Conservation (phyloP, 2,797 vertebrate genomes). For the Columba guinea region DNA sequence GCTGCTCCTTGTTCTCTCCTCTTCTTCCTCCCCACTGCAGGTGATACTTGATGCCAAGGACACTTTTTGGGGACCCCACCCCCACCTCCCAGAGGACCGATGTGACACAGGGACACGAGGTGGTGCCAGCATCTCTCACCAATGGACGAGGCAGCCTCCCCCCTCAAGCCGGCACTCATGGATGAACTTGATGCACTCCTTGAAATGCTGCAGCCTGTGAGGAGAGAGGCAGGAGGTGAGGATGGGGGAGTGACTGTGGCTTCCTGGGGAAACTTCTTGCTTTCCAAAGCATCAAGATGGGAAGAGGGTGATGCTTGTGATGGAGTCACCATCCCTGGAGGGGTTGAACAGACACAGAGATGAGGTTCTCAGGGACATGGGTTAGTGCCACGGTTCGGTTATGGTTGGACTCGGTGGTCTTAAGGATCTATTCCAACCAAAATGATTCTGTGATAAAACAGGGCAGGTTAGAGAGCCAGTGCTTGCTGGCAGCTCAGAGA, state of each 20-base stretch:
- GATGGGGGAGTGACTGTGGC: neutral
- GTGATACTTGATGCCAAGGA: accelerated
- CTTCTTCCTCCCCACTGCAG: neutral
- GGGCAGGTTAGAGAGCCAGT: neutral
- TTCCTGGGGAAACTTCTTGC: neutral
- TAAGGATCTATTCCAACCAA: too few species aligned
- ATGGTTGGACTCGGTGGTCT: too few species aligned
- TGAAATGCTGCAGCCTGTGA: constrained; percentile 87
- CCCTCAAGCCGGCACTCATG: constrained; percentile 85
- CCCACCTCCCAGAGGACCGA: neutral
- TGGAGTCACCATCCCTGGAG: too few species aligned
- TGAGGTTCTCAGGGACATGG: too few species aligned
- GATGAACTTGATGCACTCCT: constrained; percentile 88
- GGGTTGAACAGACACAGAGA: too few species aligned
- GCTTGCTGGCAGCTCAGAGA: neutral
- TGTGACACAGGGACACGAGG: accelerated
- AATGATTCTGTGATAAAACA: accelerated
- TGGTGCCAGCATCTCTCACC: constrained; percentile 72
- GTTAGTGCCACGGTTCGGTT: too few species aligned
- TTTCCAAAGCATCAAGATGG: neutral
- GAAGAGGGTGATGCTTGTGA: accelerated
- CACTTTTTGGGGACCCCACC: neutral
- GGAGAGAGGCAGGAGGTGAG: neutral
- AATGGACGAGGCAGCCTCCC: constrained; percentile 89
- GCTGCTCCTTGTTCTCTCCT: neutral